phyloP scores from a whole-genome alignment of 2,113 vertebrate genomes.

The Nyctereutes procyonoides region DNA sequence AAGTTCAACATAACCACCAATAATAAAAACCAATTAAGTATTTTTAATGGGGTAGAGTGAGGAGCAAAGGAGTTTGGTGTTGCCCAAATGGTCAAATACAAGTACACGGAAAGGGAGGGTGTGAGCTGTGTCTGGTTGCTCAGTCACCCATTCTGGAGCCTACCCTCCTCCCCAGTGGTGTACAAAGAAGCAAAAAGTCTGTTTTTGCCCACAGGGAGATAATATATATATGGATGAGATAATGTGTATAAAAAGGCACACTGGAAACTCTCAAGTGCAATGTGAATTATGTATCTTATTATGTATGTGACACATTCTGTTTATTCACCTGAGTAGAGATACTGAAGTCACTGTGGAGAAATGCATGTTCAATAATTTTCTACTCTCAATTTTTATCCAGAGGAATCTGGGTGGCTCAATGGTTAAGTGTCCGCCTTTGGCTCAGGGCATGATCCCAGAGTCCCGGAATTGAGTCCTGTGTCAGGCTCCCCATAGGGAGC shows the following conservation, averaged over 20 bases:
- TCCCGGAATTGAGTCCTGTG: too few species aligned
- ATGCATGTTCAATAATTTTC: slow-evolving; percentile 60
- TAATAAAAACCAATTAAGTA: not conserved
- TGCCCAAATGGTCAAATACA: not conserved
- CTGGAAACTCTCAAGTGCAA: slow-evolving; percentile 55
- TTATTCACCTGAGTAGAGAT: slow-evolving; percentile 53
- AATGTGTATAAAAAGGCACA: slow-evolving; percentile 60
- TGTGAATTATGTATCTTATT: slow-evolving; percentile 71
- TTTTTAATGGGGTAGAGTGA: not conserved
- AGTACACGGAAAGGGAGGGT: not conserved
- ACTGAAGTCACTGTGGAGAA: slow-evolving; percentile 58
- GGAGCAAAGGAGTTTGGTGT: not conserved
- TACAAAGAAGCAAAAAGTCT: slow-evolving; percentile 36
- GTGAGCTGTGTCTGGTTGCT: not conserved
- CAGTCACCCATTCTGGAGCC: not conserved
- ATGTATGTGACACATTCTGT: slow-evolving; percentile 61
- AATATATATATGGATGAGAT: slow-evolving; percentile 51
- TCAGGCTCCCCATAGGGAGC: too few species aligned
- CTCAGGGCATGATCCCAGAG: too few species aligned
- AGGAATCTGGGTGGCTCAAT: not conserved
- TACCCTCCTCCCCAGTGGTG: not conserved
- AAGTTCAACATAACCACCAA: not conserved
- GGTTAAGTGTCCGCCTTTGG: too few species aligned
- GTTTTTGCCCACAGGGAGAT: slow-evolving; percentile 51
- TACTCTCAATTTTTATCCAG: slow-evolving; percentile 50